phyloP scores from a whole-genome alignment of 2,888 invertebrate genomes.

The Chirona hameri region DNA sequence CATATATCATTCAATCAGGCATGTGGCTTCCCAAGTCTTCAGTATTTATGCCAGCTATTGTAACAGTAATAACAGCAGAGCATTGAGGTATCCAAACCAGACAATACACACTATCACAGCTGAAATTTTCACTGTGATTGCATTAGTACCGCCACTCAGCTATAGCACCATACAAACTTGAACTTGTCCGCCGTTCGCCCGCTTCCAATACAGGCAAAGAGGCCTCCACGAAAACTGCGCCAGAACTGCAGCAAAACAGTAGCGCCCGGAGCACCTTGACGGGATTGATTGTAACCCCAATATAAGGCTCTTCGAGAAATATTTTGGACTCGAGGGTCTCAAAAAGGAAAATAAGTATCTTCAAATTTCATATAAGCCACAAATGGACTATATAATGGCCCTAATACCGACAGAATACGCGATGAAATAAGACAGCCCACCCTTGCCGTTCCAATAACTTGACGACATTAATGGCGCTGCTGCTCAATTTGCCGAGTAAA shows the following conservation, averaged over 20 bases:
- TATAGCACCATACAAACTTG: too few relatives aligned
- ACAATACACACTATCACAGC: neutral
- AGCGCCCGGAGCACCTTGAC: neutral
- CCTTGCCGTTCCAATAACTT: neutral
- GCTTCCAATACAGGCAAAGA: neutral
- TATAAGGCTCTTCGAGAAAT: neutral
- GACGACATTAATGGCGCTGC: too few relatives aligned
- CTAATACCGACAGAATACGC: neutral
- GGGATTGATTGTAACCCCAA: neutral
- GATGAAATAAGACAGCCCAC: neutral
- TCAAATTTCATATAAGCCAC: neutral
- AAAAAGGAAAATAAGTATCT: neutral
- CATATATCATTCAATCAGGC: neutral
- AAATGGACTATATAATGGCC: neutral
- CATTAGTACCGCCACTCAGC: neutral
- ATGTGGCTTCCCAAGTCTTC: neutral
- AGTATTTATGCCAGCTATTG: too few relatives aligned
- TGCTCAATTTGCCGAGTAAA: too few relatives aligned
- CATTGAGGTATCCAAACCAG: neutral
- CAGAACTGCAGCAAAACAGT: neutral
- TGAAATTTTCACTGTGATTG: neutral
- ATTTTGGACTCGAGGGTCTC: neutral
- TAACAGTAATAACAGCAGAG: neutral
- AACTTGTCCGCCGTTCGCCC: neutral
- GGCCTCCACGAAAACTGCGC: neutral